Percentiles rank a stretch among this genome's conserved stretches.
Evolutionary conservation across 2,797 vertebrate genomes (phyloP).

Genomic region (Aldrovandia affinis): DNA sequence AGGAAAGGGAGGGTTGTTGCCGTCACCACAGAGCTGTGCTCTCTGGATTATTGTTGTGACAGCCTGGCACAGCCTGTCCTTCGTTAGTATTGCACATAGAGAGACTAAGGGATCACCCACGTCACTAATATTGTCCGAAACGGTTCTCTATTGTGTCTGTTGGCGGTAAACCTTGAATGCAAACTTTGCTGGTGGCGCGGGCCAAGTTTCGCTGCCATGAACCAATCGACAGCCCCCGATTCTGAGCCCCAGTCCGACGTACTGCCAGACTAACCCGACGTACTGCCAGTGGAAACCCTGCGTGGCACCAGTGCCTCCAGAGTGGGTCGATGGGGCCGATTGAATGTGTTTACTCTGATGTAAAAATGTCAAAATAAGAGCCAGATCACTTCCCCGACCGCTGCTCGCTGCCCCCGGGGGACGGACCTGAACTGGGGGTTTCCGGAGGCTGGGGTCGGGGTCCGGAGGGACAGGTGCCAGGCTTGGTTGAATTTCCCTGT

Average conservation of each 20-base stretch:
- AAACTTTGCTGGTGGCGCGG: constrained; percentile 20
- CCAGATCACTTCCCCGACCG: neutral
- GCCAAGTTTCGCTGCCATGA: neutral
- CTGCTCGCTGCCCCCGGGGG: neutral
- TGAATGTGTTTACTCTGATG: constrained; percentile 28
- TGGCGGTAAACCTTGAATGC: constrained; percentile 25
- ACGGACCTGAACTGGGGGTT: neutral
- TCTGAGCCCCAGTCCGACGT: constrained; percentile 2
- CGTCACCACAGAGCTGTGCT: neutral
- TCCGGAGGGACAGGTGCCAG: neutral
- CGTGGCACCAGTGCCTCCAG: constrained; percentile 1
- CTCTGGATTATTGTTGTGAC: constrained; percentile 30
- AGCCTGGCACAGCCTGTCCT: constrained; percentile 21
- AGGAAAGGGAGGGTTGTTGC: neutral
- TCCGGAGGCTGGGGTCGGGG: too few species aligned
- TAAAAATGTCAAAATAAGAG: constrained; percentile 29
- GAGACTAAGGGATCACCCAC: constrained; percentile 8
- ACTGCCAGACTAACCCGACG: neutral
- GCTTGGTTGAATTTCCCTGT: neutral
- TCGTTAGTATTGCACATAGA: neutral
- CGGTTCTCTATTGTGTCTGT: constrained; percentile 26
- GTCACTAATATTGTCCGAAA: neutral
- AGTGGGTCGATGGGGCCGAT: constrained; percentile 24
- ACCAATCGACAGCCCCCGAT: neutral
- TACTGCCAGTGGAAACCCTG: constrained; percentile 29